Evolutionary conservation across 2,888 invertebrate species (phyloP).

Genomic region (Andrena marginata): DNA sequence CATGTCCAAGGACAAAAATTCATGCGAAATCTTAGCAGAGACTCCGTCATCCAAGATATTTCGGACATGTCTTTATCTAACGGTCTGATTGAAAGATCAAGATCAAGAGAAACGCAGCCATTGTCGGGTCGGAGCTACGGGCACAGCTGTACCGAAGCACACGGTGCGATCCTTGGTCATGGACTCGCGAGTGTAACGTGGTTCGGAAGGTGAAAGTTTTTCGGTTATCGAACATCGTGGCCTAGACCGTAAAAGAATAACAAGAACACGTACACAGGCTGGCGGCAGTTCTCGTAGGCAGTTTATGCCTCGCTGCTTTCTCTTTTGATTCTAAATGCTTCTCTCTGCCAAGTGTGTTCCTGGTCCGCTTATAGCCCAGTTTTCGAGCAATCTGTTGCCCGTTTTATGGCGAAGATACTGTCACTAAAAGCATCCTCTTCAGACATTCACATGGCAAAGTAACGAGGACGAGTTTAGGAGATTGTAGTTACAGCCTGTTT

Average conservation of each 20-base stretch:
- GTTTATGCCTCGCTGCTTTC: constrained; percentile 66
- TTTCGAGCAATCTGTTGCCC: background rate
- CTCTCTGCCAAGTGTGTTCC: constrained; percentile 28
- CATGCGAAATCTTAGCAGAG: background rate
- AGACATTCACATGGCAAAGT: no score
- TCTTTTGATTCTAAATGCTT: constrained; percentile 64
- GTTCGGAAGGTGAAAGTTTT: constrained; percentile 81
- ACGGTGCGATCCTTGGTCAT: constrained; percentile 66
- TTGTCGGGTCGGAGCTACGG: constrained; percentile 7
- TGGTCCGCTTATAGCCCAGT: constrained; percentile 1
- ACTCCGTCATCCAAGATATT: constrained; percentile 30
- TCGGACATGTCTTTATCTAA: constrained; percentile 58
- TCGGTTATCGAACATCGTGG: constrained; percentile 80
- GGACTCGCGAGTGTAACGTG: constrained; percentile 60
- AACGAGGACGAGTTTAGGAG: no score
- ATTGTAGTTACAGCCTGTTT: no score
- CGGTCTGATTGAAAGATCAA: constrained; percentile 62
- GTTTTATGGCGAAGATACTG: background rate
- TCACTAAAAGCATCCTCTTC: no score
- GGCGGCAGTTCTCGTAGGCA: constrained; percentile 53
- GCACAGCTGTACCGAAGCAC: constrained; percentile 31
- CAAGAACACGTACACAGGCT: constrained; percentile 54
- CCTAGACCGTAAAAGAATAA: constrained; percentile 80
- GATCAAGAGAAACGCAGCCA: constrained; percentile 53
- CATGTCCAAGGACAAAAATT: background rate